Conservation (phyloP, 2,888 invertebrate species). For the Coelogynopora nodosa region DNA sequence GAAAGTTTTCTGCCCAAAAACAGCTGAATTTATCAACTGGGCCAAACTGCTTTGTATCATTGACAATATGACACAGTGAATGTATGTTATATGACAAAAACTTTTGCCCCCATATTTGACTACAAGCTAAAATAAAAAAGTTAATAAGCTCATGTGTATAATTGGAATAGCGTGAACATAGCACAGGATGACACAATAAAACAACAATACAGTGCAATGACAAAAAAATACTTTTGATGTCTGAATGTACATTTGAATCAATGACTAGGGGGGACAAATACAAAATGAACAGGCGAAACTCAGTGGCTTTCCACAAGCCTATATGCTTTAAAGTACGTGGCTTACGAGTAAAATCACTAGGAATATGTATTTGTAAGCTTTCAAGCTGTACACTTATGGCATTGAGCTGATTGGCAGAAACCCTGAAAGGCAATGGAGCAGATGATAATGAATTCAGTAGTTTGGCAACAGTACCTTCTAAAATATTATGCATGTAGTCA, state of each 20-base stretch:
- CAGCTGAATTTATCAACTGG: background rate
- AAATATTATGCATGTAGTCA: background rate
- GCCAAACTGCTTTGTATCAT: background rate
- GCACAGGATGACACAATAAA: conserved; percentile 3
- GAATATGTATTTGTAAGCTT: background rate
- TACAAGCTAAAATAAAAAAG: background rate
- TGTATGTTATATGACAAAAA: conserved; percentile 2
- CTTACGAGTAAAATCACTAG: conserved; percentile 1
- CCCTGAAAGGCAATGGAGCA: background rate
- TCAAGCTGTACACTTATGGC: background rate
- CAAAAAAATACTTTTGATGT: background rate
- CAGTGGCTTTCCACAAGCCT: conserved; percentile 16
- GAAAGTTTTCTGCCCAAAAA: background rate
- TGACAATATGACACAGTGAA: conserved; percentile 1
- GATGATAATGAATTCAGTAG: background rate
- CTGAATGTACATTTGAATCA: background rate
- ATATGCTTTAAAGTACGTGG: background rate
- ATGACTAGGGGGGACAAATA: background rate
- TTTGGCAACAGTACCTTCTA: conserved; percentile 5
- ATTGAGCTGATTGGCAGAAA: background rate
- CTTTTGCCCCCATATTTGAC: conserved; percentile 1
- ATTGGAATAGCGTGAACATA: background rate
- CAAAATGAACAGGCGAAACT: conserved; percentile 3
- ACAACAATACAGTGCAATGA: conserved; percentile 13
- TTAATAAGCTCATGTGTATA: background rate